Conservation (phyloP, 2,113 vertebrate species). For the Corythaixoides concolor region DNA sequence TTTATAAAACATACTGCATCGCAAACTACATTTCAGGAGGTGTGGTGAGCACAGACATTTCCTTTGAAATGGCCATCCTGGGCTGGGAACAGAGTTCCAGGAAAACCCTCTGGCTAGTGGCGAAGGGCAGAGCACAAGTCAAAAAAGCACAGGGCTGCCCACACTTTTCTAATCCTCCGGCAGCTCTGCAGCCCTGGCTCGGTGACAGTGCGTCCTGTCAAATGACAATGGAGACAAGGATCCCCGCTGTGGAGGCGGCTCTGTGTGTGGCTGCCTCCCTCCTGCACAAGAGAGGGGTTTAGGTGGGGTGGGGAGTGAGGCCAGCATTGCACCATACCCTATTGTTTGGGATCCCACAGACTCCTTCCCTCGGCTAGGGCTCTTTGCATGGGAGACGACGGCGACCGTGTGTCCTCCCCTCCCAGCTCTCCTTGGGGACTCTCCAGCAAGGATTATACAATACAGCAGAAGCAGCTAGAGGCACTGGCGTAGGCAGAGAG, state of each 20-base stretch:
- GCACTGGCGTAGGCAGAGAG: neutral
- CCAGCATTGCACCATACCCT: slow-evolving; percentile 33
- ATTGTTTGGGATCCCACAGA: neutral
- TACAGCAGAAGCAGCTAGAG: neutral
- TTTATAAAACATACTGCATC: neutral
- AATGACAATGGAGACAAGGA: slow-evolving; percentile 30
- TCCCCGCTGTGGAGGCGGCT: neutral
- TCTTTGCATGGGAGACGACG: neutral
- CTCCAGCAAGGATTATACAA: neutral
- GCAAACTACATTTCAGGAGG: neutral
- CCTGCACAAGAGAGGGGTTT: neutral
- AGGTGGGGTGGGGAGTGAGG: neutral
- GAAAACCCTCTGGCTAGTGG: neutral
- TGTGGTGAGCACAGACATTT: neutral
- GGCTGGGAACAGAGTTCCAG: slow-evolving; percentile 4
- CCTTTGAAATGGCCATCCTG: neutral
- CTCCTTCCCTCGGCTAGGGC: neutral
- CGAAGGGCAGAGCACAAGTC: neutral
- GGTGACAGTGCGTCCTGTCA: neutral
- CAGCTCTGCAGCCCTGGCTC: slow-evolving; percentile 8
- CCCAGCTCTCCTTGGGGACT: neutral
- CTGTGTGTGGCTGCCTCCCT: slow-evolving; percentile 40
- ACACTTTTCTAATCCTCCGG: neutral
- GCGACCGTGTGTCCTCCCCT: accelerated
- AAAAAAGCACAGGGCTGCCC: neutral